phyloP scores from a whole-genome alignment of 2,797 vertebrate species.

The Sternotherus odoratus region DNA sequence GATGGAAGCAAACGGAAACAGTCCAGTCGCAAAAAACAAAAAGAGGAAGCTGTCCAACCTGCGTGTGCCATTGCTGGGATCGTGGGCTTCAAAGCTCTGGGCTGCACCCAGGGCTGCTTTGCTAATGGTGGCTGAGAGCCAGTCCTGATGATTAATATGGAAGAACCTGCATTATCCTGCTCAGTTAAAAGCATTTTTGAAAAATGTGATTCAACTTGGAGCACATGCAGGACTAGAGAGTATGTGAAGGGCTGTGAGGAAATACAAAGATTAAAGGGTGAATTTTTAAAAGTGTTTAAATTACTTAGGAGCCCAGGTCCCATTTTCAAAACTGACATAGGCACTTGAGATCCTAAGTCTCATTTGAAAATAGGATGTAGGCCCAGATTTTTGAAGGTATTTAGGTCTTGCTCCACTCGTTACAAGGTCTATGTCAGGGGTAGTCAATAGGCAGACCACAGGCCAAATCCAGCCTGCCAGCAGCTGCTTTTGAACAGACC shows the following conservation, averaged over 20 bases:
- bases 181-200: background rate
- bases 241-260: background rate
- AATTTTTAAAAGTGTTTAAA: background rate
- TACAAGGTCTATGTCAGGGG: background rate
- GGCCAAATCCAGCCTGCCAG: too few relatives aligned
- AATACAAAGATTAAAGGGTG: background rate
- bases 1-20: background rate
- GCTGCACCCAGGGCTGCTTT: background rate
- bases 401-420: background rate
- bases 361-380: background rate
- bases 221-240: background rate
- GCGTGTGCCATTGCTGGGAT: background rate
- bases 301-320: background rate
- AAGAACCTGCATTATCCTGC: background rate
- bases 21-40: constrained; percentile 21
- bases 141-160: background rate
- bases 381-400: background rate
- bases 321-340: background rate
- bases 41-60: background rate
- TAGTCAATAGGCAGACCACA: too few relatives aligned
- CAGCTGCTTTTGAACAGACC: too few relatives aligned
- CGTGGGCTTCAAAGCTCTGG: constrained; percentile 9
- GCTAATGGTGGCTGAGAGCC: constrained; percentile 7
- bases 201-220: background rate
- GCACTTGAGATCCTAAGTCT: background rate